Base-by-base conservation (phyloP, 2,888 invertebrate species). In the Chloromyia formosa region DNA sequence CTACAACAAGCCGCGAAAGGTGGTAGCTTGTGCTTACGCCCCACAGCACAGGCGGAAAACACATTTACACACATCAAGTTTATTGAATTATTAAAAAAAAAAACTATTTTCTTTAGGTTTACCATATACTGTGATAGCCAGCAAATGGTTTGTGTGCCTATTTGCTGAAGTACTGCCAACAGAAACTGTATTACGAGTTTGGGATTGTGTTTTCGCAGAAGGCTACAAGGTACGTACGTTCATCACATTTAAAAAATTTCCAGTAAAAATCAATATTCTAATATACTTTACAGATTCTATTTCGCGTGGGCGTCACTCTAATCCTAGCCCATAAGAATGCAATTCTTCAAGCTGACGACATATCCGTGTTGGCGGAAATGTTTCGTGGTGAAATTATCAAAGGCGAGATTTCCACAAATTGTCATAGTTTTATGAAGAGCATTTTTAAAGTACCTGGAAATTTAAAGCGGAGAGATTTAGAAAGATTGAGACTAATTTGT, bases 141-240 rank as follows among this genome's bases (percentile, higher is more conserved):
- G 96, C 75, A 97, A 97, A 86, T 97, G 97, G 97, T 96, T 97
- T 83, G 93, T 97, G 80, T 97, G 97, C 83, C 87, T 97, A 69
- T 97, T 93, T 86, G 94, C 95, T 71, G 97, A 97, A 87, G 96
- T 96, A 73, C 88, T 97, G 76, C 97, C 97, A 0, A 92, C 94
- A 75, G 97, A 97, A 90, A 97, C 97, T 7, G 96, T 96, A 56
- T 87, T 97, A 22, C 89, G 97, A 81, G 93, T 97, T 85, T 97
- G 97, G 97, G 97, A 98, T 85, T 96, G 96, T 82, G 86, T 97
- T 76, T 97, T 98, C 86, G 93, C 93, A 80, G 97, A 98, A 86
- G 97, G 97, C 58, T 94, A 93, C 76, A 97, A 97, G 80, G 84
- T 81, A 78, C 45, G 20, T 64, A 16, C 18, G 54, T 22, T 58